phyloP scores from a whole-genome alignment of 2,113 vertebrate genomes.

The Abramis brama region DNA sequence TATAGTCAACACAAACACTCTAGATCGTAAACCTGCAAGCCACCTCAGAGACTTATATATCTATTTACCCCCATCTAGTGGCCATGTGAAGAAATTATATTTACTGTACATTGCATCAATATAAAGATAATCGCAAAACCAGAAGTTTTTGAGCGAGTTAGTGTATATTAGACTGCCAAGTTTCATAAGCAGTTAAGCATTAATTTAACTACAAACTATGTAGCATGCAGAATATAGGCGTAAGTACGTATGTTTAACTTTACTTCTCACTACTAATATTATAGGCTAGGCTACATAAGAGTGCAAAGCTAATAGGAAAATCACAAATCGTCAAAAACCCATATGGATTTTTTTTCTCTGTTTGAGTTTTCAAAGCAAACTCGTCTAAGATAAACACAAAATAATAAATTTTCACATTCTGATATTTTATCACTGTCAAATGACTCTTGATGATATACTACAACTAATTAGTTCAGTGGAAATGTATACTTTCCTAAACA shows the following conservation, averaged over 20 bases:
- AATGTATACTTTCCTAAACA: not conserved
- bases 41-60: not conserved
- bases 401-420: not conserved
- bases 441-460: not conserved
- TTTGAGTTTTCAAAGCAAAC: not conserved
- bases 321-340: not conserved
- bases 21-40: not conserved
- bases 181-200: not conserved
- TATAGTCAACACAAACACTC: not conserved
- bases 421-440: not conserved
- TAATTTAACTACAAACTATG: not conserved
- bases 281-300: not conserved
- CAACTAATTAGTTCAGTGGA: not conserved
- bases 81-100: not conserved
- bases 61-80: conserved; percentile 36
- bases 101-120: not conserved
- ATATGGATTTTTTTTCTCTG: not conserved
- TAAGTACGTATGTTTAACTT: not conserved
- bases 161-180: not conserved
- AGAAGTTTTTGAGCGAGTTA: not conserved
- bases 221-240: not conserved
- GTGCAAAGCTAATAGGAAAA: not conserved
- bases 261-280: not conserved
- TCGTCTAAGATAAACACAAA: not conserved
- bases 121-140: not conserved